Evolutionary conservation across 1,140 invertebrate genomes (phyloP).

Genomic region (Patella vulgata): DNA sequence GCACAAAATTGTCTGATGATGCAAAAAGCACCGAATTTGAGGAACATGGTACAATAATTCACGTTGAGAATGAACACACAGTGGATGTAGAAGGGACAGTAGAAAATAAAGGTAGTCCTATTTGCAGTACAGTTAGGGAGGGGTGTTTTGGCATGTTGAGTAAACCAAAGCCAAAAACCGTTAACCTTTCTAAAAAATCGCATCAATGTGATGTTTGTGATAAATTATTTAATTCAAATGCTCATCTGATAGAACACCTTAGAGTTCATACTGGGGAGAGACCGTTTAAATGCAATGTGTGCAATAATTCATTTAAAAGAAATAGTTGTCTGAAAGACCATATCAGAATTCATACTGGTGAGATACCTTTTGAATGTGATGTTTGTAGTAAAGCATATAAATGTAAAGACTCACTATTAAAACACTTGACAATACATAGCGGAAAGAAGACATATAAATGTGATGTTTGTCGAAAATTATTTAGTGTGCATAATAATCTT

Average conservation of each 20-base stretch:
- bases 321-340: conserved; percentile 13
- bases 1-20: conserved; percentile 3
- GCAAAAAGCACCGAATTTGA: conserved; percentile 3
- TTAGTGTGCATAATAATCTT: conserved; percentile 7
- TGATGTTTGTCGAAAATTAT: conserved; percentile 80
- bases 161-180: not conserved
- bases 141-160: not conserved
- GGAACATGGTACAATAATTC: not conserved
- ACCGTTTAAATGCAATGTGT: conserved; percentile 13
- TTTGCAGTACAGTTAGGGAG: conserved; percentile 3
- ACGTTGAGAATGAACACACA: conserved; percentile 5
- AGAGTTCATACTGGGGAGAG: conserved; percentile 15
- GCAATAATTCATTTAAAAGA: conserved; percentile 15
- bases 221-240: conserved; percentile 11
- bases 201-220: conserved; percentile 8
- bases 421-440: conserved; percentile 29
- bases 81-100: conserved; percentile 8
- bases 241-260: conserved; percentile 10
- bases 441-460: conserved; percentile 71
- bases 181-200: not conserved
- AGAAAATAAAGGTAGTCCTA: conserved; percentile 2
- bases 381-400: conserved; percentile 22
- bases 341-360: conserved; percentile 21
- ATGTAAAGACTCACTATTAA: conserved; percentile 23
- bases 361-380: conserved; percentile 19